Base-by-base conservation (phyloP, 2,888 invertebrate genomes). In the Dascillus cervinus region DNA sequence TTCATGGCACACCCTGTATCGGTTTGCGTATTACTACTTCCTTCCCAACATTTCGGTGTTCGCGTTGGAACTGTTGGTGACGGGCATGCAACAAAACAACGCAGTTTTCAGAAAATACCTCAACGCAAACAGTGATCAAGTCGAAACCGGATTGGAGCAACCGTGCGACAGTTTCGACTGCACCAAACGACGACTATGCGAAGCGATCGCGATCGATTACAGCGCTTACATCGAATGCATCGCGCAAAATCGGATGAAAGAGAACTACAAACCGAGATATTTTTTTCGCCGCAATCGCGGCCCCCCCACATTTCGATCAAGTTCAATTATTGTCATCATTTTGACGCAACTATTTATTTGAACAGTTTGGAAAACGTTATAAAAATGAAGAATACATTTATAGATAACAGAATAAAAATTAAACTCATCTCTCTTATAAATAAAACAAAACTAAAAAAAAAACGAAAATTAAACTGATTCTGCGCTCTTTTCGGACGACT, bases 11-110 rank as follows among this genome's bases (percentile, higher is more conserved):
- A 14, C 17, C 4, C 11, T 26, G 11, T 11, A 27, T 10, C 13
- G 27, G 2, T 32, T 32, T 22, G 22, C 13, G 3, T 11, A 10
- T 22, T 26, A 12, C 6, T 32, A 22, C 9, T n/a, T 11, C 9
- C 6, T 27, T 3, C 32, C 32, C 4, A 32, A 32, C 13, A 27
- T 32, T 22, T 27, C 27, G 3, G 8, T 11, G 6, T 27, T 27
- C 13, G 12, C 32, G 14, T 15, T 32, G 4, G 22, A 26, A 11
- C 11, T 26, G 13, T 15, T 32, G 13, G 13, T 27, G 8, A 11
- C n/a, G 9, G 15, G 14, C 10, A 13, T 27, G 32, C 8, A 27
- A 26, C 5, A 9, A 10, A n/a, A 15, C 10, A 11, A 22, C 9
- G 26, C 26, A 1, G 5, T 27, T 3, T 22, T 21, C 12, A 1